Evolutionary conservation across 2,797 vertebrate species (phyloP).

Genomic region (Hozukius guyotensis): DNA sequence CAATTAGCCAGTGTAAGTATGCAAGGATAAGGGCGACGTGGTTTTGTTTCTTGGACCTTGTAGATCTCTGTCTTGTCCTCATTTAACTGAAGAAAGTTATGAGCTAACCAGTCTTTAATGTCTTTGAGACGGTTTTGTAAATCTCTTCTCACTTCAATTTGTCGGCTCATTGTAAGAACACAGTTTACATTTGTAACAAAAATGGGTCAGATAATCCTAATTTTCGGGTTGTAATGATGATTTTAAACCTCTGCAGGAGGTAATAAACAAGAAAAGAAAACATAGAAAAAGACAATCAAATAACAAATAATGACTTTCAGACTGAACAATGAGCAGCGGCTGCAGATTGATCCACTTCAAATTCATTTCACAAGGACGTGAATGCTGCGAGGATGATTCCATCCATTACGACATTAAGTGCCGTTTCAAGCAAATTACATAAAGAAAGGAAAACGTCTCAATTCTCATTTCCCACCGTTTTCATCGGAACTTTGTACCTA

Average conservation of each 20-base stretch:
- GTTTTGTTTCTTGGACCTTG: rapidly evolving
- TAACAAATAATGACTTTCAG: neutral
- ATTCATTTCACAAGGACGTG: neutral
- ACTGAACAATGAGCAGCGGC: neutral
- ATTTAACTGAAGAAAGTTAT: neutral
- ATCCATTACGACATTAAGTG: neutral
- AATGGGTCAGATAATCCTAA: neutral
- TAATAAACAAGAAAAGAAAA: neutral
- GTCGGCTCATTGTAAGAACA: neutral
- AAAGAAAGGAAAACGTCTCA: neutral
- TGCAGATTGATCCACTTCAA: neutral
- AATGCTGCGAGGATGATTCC: neutral
- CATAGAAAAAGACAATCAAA: neutral
- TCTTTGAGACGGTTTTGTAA: neutral
- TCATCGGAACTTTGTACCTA: neutral
- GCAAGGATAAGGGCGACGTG: too few species aligned
- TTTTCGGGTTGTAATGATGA: neutral
- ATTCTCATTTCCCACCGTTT: neutral
- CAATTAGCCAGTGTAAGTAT: too few species aligned
- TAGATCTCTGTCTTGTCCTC: too few species aligned
- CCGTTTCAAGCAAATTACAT: neutral
- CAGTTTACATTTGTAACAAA: neutral
- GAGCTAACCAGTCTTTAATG: neutral
- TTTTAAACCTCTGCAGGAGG: too few species aligned
- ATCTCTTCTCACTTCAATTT: neutral